Conservation (phyloP, 2,113 vertebrate species). For the Galeopterus variegatus region DNA sequence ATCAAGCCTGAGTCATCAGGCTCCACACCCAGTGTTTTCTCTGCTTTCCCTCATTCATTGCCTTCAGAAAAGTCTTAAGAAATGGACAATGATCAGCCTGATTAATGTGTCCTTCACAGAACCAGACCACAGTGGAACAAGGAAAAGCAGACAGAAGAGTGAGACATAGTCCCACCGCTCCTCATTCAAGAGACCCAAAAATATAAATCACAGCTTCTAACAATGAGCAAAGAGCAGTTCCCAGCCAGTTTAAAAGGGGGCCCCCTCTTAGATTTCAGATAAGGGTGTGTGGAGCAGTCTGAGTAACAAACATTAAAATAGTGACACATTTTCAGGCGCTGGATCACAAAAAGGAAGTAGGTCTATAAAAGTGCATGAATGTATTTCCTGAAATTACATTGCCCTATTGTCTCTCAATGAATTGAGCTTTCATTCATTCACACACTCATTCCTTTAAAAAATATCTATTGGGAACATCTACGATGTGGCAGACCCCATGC, state of each 20-base stretch:
- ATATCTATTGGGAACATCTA: not conserved
- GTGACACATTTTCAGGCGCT: accelerated
- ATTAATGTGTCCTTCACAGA: not conserved
- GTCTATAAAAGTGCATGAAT: not conserved
- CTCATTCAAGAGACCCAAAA: not conserved
- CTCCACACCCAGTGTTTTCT: not conserved
- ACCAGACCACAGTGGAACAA: accelerated
- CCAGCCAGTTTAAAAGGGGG: not conserved
- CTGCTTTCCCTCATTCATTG: not conserved
- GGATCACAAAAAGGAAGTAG: not conserved
- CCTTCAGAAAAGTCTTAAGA: not conserved
- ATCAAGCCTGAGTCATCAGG: not conserved
- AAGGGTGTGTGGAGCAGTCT: not conserved
- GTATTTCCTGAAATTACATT: not conserved
- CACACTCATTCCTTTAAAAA: not conserved
- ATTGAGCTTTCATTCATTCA: not conserved
- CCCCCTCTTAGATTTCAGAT: not conserved
- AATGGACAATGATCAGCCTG: accelerated
- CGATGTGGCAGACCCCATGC: not conserved
- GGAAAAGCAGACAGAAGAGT: not conserved
- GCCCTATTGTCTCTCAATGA: not conserved
- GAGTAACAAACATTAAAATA: not conserved
- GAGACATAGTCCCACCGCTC: not conserved
- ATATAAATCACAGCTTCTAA: not conserved
- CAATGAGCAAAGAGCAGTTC: not conserved